These are phyloP conservation scores for Passer montanus DNA, from an alignment of 2,113 vertebrate genomes.

Conservation along the genomic window DNA sequence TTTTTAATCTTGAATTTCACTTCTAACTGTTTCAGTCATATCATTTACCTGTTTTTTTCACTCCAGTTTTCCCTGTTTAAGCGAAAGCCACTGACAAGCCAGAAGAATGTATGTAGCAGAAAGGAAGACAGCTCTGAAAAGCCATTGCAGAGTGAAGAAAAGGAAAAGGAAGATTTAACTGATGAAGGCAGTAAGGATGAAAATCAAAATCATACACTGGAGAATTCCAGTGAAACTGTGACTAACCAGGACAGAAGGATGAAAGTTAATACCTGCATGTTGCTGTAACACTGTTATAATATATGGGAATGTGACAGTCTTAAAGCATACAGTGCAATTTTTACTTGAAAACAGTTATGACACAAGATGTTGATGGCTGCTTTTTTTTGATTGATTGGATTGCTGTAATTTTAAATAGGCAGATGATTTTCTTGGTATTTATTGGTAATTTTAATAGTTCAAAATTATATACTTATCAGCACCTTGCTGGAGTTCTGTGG, in stretches of 20 bases:
- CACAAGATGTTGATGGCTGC: slow-evolving; percentile 31
- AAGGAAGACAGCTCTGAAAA: slow-evolving; percentile 49
- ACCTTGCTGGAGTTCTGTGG: slow-evolving; percentile 65
- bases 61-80: slow-evolving; percentile 77
- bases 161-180: slow-evolving; percentile 51
- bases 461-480: slow-evolving; percentile 30
- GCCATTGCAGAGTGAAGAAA: slow-evolving; percentile 33
- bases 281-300: slow-evolving; percentile 60
- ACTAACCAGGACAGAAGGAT: slow-evolving; percentile 54
- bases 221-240: slow-evolving; percentile 50
- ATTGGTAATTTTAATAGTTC: slow-evolving; percentile 64
- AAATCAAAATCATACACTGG: slow-evolving; percentile 53
- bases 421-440: slow-evolving; percentile 68
- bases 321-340: slow-evolving; percentile 43
- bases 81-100: slow-evolving; percentile 47
- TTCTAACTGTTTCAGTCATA: neutral
- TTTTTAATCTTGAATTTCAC: neutral
- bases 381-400: slow-evolving; percentile 32
- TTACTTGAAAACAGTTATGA: slow-evolving; percentile 72
- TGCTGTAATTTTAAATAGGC: slow-evolving; percentile 51
- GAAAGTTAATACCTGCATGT: slow-evolving; percentile 67
- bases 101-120: slow-evolving; percentile 54
- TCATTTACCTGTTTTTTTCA: neutral
- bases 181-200: slow-evolving; percentile 59
- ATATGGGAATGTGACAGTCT: slow-evolving; percentile 32